These are phyloP conservation scores for Apamea sordens DNA, from an alignment of 2,888 invertebrate species.

Conservation along the genomic window DNA sequence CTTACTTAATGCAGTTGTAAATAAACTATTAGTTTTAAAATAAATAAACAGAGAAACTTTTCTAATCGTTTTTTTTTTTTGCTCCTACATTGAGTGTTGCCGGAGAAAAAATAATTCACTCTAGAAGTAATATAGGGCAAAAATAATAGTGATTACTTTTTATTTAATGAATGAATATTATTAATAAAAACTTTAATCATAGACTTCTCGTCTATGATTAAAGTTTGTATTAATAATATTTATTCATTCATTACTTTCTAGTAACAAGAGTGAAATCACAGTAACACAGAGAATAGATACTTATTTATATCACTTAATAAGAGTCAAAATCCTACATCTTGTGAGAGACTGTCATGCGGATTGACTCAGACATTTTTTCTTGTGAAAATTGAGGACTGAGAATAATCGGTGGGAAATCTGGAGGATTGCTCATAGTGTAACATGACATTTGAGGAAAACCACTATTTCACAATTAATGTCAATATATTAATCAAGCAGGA, in stretches of 20 bases:
- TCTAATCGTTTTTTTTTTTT: neutral
- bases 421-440: slow-evolving; percentile 25
- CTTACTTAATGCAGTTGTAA: neutral
- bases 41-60: neutral
- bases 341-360: neutral
- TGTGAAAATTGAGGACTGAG: slow-evolving; percentile 12
- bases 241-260: no score
- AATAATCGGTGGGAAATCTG: slow-evolving; percentile 11
- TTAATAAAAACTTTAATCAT: neutral
- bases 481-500: slow-evolving; percentile 3
- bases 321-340: slow-evolving; percentile 5
- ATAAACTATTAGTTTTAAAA: neutral
- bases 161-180: neutral
- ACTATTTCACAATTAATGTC: slow-evolving; percentile 16
- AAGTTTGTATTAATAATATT: no score
- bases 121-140: neutral
- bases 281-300: neutral
- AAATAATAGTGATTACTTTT: neutral
- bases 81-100: neutral
- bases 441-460: neutral
- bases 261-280: neutral
- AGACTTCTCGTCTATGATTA: no score
- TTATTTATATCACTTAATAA: neutral
- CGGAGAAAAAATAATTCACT: neutral
- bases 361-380: slow-evolving; percentile 35